These are phyloP conservation scores for Poliocrania exsul DNA, from an alignment of 2,797 vertebrate species.

Conservation along the genomic window DNA sequence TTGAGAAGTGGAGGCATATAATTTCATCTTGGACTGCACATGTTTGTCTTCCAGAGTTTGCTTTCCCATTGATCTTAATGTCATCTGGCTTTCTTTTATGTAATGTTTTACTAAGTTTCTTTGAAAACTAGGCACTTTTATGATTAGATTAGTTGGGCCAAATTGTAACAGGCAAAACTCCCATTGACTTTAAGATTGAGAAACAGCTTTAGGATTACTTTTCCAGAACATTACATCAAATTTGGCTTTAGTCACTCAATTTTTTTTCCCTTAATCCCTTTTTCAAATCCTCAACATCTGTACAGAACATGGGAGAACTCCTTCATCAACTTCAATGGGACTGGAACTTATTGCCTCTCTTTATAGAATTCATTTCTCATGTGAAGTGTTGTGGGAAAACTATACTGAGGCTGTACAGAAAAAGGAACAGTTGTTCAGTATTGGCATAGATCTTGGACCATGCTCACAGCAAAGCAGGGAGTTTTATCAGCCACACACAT, in stretches of 20 bases:
- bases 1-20: background rate
- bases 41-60: background rate
- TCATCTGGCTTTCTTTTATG: background rate
- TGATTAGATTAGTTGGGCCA: background rate
- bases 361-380: background rate
- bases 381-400: background rate
- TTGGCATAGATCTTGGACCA: background rate
- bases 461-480: background rate
- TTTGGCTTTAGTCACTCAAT: background rate
- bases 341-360: background rate
- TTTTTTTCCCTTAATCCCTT: background rate
- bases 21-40: background rate
- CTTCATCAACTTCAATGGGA: background rate
- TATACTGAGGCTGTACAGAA: background rate
- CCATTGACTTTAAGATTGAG: background rate
- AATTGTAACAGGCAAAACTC: background rate
- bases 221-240: slow-evolving; percentile 26
- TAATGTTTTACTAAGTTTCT: background rate
- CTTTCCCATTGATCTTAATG: background rate
- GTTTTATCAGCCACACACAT: background rate
- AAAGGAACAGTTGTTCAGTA: background rate
- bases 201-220: background rate
- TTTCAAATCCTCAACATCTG: background rate
- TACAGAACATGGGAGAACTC: background rate
- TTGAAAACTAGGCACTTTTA: background rate